Percentiles rank a stretch among this genome's conserved stretches.
Evolutionary conservation across 2,113 vertebrate genomes (phyloP).

Genomic region (Motacilla alba): DNA sequence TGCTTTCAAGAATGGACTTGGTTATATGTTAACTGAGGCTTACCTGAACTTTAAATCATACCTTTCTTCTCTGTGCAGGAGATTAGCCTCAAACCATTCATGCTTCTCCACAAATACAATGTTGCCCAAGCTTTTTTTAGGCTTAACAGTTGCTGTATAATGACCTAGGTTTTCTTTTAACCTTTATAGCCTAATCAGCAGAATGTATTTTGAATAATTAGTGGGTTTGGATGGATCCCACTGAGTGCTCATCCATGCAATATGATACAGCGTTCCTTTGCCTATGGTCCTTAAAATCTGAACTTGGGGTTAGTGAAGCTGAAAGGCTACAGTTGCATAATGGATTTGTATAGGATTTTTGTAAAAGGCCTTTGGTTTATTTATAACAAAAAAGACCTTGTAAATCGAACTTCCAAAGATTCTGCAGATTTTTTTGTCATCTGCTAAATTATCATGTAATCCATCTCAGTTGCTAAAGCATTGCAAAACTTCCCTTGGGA

Average conservation of each 20-base stretch:
- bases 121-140: background rate
- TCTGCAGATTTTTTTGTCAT: background rate
- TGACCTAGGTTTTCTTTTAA: background rate
- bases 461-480: background rate
- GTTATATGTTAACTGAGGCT: background rate
- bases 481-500: background rate
- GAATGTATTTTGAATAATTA: background rate
- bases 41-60: background rate
- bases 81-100: background rate
- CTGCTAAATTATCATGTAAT: background rate
- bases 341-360: background rate
- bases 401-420: background rate
- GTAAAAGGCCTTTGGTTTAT: background rate
- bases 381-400: background rate
- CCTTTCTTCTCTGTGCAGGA: background rate
- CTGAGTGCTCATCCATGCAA: rapidly evolving
- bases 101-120: background rate
- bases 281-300: background rate
- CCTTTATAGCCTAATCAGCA: background rate
- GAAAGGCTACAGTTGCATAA: background rate
- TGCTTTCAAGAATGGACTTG: background rate
- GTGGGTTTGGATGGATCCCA: background rate
- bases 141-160: background rate
- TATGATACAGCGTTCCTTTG: background rate
- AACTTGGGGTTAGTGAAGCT: background rate